Evolutionary conservation across 2,113 vertebrate species (phyloP), one percentile per base, ranked within the genome.

Genomic region (Galbula dea): DNA sequence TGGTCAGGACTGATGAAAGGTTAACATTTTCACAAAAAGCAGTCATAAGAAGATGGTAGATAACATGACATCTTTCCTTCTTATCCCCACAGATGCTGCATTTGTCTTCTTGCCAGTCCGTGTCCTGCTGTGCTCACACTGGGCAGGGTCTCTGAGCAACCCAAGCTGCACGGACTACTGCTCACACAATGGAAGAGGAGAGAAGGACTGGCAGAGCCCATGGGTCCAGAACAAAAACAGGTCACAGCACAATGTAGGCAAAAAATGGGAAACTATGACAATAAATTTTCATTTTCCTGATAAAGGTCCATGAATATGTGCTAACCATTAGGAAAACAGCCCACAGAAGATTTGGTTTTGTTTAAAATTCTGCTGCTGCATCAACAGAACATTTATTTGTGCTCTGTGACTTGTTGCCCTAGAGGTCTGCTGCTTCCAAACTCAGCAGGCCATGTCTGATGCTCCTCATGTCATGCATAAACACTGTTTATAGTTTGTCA

Each of bases 341-440:
- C 79, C 61, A 62, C 11, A 57, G 49, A 63, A 45, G 46, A 83
- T 61, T 89, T 92, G 55, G 12, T 94, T 92, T 88, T 75, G 82
- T 94, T 91, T 79, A 83, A 91, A 94, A 65, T 75, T 86, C 91
- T 75, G 79, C 68, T 92, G 49, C 58, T 65, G 59, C 74, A 89
- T 82, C 84, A 92, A 92, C 66, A 63, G 48, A 73, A 81, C 34
- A 18, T 78, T 90, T 92, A 90, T 86, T 90, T 82, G 81, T 91
- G 69, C 39, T n/a, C 78, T 87, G 59, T 80, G 54, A 87, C 61
- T 87, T 55, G 19, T 17, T 87, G 88, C 77, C 85, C 84, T 68
- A 76, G 55, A 92, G 84, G 62, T 94, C 57, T 93, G 84, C 49
- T 5, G 6, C 76, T 86, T 71, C 86, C 74, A 74, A 72, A 67